phyloP scores from a whole-genome alignment of 2,797 vertebrate species.

The Phalloptychus januarius region DNA sequence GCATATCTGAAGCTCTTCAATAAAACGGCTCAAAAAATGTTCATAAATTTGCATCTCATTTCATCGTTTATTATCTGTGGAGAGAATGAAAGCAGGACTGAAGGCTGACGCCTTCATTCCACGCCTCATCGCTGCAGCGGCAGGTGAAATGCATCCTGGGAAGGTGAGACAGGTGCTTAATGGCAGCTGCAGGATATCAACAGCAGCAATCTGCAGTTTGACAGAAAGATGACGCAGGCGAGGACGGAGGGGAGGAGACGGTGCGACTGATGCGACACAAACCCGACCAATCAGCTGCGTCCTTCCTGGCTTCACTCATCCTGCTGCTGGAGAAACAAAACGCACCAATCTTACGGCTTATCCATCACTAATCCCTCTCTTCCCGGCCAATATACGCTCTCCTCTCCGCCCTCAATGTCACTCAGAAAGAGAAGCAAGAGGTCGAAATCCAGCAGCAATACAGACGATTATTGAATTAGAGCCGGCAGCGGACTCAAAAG shows the following conservation, averaged over 20 bases:
- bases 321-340: conserved; percentile 11
- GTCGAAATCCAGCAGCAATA: conserved; percentile 13
- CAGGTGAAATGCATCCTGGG: conserved; percentile 62
- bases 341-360: conserved; percentile 41
- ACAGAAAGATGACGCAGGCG: not conserved
- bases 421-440: not conserved
- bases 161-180: conserved; percentile 45
- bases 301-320: not conserved
- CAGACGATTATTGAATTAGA: not conserved
- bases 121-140: conserved; percentile 36
- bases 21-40: not conserved
- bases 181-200: conserved; percentile 4
- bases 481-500: not conserved
- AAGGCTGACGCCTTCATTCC: conserved; percentile 24
- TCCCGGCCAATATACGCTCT: conserved; percentile 5
- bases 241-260: not conserved
- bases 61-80: conserved; percentile 21
- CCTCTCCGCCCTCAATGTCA: conserved; percentile 10
- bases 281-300: not conserved
- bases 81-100: conserved; percentile 17
- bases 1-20: not conserved
- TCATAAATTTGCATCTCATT: conserved; percentile 39
- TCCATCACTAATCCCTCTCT: conserved; percentile 33
- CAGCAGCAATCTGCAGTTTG: conserved; percentile 8
- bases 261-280: not conserved